Evolutionary conservation across 2,113 vertebrate species (phyloP), one percentile per base, ranked within the genome.

Genomic region (Phasianus colchicus): DNA sequence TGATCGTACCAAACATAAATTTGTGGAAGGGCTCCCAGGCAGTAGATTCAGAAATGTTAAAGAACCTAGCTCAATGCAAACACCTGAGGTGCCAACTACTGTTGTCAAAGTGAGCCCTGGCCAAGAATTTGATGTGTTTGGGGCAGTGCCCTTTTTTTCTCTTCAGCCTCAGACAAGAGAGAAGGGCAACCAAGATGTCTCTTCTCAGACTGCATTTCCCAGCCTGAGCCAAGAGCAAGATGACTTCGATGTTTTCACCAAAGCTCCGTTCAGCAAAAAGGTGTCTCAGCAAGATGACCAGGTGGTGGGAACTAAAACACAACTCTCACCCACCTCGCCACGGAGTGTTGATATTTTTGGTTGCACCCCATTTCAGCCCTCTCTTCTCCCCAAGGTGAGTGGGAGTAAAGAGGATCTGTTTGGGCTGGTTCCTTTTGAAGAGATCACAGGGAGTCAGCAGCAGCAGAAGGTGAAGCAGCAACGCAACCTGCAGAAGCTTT

Each of bases 231-330:
- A 96, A 19, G 96, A 98, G 20, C 92, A 92, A 6, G 99, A 99
- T 22, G 99, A 99, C 13, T 98, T 98, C 1, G 99, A 99, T 24
- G 99, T 99, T 13, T 99, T 99, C 95, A 99, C 98, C 73, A 99
- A 99, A 97, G 99, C 99, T 3, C 99, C 99, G 5, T 99, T 99
- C 93, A 98, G 75, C 96, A 98, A 97, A 75, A 99, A 99, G 84
- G 96, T 97, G n/a, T 98, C 97, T 13, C 97, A 83, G 66, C 97
- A 97, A 2, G 98, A 98, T 1, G 96, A 95, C 69, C 95, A 88
- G 11, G n/a, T 91, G 2, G 90, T 79, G 0, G 96, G 91, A 38
- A 82, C 96, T 0, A 76, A 97, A 89, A 93, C 96, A 14, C 98
- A 97, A 4, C 97, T 98, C 1, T 97, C 98, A 4, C 98, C 98